A percentile compares a stretch with the other conserved stretches of the same genome.
Evolutionary conservation across 2,888 invertebrate genomes (phyloP).

Genomic region (Resseliella maxima): DNA sequence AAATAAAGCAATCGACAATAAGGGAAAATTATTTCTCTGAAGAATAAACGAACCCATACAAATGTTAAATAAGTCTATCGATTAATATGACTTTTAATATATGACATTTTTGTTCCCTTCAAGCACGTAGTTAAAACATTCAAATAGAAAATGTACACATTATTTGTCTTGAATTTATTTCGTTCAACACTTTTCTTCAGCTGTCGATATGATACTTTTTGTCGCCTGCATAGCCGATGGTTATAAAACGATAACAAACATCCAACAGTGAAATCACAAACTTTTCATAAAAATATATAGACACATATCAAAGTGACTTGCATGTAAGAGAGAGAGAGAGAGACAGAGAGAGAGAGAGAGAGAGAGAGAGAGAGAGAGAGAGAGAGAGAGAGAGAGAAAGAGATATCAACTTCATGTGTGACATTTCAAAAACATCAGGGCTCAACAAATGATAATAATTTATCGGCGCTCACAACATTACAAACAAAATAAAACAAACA

Average conservation of each 20-base stretch:
- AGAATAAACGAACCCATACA: not conserved
- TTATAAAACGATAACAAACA: slow-evolving; percentile 31
- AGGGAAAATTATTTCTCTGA: not conserved
- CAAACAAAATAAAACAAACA: slow-evolving; percentile 7
- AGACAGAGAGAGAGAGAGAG: too few species aligned
- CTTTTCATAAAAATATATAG: not conserved
- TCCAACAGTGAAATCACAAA: slow-evolving; percentile 14
- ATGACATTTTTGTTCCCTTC: not conserved
- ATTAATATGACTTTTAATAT: not conserved
- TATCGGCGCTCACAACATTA: slow-evolving; percentile 30
- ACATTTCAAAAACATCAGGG: slow-evolving; percentile 43
- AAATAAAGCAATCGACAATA: not conserved
- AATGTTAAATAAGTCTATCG: not conserved
- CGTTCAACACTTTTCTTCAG: slow-evolving; percentile 29
- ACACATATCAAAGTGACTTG: not conserved
- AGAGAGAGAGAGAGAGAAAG: too few species aligned
- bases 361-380: too few species aligned
- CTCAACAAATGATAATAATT: slow-evolving; percentile 5
- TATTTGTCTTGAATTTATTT: slow-evolving; percentile 27
- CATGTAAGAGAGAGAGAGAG: too few species aligned
- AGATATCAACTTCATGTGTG: slow-evolving; percentile 42
- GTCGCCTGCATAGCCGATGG: not conserved
- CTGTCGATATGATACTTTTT: slow-evolving; percentile 15
- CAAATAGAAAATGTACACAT: not conserved
- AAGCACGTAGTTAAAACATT: not conserved